These are phyloP conservation scores for Miniopterus natalensis DNA, from an alignment of 2,113 vertebrate species.

Conservation along the genomic window DNA sequence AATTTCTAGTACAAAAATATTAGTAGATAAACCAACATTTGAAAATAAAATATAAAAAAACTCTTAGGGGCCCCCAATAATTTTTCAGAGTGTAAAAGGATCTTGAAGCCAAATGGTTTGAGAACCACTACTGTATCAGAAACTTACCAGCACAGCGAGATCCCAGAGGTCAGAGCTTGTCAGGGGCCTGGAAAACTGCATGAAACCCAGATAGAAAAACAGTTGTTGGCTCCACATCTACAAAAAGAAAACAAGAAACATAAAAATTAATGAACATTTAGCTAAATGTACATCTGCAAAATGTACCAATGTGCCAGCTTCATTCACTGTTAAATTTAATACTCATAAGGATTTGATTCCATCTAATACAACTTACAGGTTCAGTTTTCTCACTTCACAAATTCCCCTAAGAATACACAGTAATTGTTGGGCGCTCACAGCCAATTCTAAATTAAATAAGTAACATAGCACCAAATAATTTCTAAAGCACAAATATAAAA, in stretches of 20 bases:
- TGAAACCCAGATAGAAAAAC: conserved; percentile 2
- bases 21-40: background rate
- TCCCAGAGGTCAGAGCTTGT: background rate
- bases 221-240: background rate
- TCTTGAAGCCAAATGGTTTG: background rate
- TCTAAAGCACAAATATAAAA: conserved; percentile 67
- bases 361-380: background rate
- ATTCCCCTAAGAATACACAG: background rate
- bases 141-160: background rate
- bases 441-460: conserved; percentile 49
- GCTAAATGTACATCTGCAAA: conserved; percentile 54
- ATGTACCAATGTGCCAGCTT: background rate
- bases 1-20: conserved; percentile 28
- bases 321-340: background rate
- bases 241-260: conserved; percentile 56
- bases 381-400: conserved; percentile 60
- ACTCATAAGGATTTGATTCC: conserved; percentile 27
- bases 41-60: conserved; percentile 6
- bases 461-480: conserved; percentile 41
- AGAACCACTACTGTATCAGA: background rate
- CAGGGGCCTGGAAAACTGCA: background rate
- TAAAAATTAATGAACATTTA: conserved; percentile 59
- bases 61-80: background rate
- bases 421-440: background rate
- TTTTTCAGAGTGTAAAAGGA: background rate